These are phyloP conservation scores for Tricholauxania praeusta DNA, from an alignment of 2,888 invertebrate genomes.

Conservation along the genomic window DNA sequence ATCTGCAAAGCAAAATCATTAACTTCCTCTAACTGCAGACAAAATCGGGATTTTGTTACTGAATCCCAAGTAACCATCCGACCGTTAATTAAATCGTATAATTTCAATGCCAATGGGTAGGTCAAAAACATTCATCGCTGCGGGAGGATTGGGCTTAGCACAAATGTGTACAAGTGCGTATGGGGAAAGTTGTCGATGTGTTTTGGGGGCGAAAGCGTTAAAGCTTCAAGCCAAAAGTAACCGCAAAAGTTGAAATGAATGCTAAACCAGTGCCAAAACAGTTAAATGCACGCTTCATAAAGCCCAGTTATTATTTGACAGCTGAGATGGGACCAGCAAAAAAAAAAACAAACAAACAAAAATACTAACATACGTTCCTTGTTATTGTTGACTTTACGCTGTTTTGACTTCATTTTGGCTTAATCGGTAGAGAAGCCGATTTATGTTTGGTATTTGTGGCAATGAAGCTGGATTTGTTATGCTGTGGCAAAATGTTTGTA, in stretches of 20 bases:
- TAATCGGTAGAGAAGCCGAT: neutral
- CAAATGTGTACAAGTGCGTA: too few species aligned
- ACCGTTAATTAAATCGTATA: constrained; percentile 38
- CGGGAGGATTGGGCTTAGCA: neutral
- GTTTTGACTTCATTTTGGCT: neutral
- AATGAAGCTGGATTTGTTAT: neutral
- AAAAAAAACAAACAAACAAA: too few species aligned
- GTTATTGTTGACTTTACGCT: neutral
- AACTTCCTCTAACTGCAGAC: constrained; percentile 1
- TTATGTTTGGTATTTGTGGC: constrained; percentile 19
- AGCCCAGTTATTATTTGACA: constrained; percentile 21
- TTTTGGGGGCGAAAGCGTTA: neutral
- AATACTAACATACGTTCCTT: neutral
- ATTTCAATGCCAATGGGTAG: constrained; percentile 21
- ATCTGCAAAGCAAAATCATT: neutral
- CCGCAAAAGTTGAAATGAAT: constrained; percentile 20
- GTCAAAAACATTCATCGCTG: neutral
- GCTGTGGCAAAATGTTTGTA: too few species aligned
- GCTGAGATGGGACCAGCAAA: constrained; percentile 12
- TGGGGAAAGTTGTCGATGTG: too few species aligned
- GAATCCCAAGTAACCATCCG: constrained; percentile 16
- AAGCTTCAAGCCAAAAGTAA: neutral
- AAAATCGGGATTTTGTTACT: neutral
- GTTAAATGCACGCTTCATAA: constrained; percentile 9
- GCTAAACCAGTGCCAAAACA: constrained; percentile 6